Base-by-base conservation (phyloP, 2,888 invertebrate genomes). In the Eretmocerus hayati region DNA sequence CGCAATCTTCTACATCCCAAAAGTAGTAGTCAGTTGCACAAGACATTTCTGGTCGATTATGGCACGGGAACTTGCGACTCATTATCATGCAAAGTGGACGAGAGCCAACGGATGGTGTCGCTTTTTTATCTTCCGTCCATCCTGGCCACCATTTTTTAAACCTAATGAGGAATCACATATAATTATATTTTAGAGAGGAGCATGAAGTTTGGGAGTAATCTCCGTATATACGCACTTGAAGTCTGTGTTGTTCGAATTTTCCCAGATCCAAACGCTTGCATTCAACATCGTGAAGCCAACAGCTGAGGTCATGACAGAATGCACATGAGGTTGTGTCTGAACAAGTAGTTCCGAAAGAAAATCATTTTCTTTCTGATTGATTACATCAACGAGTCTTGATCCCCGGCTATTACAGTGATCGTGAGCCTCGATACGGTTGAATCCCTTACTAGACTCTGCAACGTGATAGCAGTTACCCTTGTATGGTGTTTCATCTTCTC, bases 281-380 rank as follows among this genome's bases (percentile, higher is more conserved):
- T 68, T 66, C 47, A 72, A 53, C 2, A 67, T 65, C 2, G 65
- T 66, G 40, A 75, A 68, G 8, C 75, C 75, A 19, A 75, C 62
- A 15, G 75, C 76, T n/a, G 74, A 70, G 15, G 76, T 76, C 66
- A 75, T 72, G 6, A 76, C 58, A 22, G 70, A 66, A 2, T 60
- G 58, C 3, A 72, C 66, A 32, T 65, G 57, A 16, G 73, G 71
- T 46, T 70, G 57, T 19, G 47, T 60, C 26, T 67, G 65, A 36
- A 73, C 52, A 45, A 80, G 58, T 69, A 75, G 71, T 55, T 77
- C 76, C 9, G 78, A 78, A 18, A 80, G 54, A 57, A 78, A 79
- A 61, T 80, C 71, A 59, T 75, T 79, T 60, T 80, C 79, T 30
- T 64, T 64, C 62, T 76, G 71, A n/a, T 67, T 70, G 26, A 70